A percentile compares a stretch with the other conserved stretches of the same genome.
Conservation (phyloP, 2,888 invertebrate species). For the Cantharis flavilabris region DNA sequence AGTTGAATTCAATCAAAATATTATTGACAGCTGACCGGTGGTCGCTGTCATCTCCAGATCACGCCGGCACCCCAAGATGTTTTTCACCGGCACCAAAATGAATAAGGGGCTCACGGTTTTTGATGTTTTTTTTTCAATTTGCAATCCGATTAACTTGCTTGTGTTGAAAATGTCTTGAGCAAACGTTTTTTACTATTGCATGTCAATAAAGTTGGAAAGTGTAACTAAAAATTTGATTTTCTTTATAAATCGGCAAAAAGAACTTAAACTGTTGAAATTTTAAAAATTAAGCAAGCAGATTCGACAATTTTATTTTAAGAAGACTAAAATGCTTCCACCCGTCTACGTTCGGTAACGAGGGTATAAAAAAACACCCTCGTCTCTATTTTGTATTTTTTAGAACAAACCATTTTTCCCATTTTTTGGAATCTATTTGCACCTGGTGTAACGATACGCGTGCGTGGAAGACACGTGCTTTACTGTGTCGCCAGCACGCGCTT, state of each 20-base stretch:
- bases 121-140: constrained; percentile 49
- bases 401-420: constrained; percentile 31
- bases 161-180: constrained; percentile 46
- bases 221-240: background rate
- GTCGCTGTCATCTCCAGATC: constrained; percentile 47
- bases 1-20: constrained; percentile 24
- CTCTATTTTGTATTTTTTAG: constrained; percentile 33
- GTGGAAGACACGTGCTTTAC: constrained; percentile 31
- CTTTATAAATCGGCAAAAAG: background rate
- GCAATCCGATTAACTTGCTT: constrained; percentile 52
- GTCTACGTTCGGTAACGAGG: constrained; percentile 16
- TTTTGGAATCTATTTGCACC: constrained; percentile 34
- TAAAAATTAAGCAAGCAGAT: background rate
- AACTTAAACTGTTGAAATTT: background rate
- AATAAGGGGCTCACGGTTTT: constrained; percentile 42
- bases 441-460: constrained; percentile 31
- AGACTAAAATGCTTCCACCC: background rate
- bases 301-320: background rate
- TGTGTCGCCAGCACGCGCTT: constrained; percentile 22
- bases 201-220: constrained; percentile 13
- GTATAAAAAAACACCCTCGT: constrained; percentile 26
- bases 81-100: constrained; percentile 37
- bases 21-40: constrained; percentile 49
- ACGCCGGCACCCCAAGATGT: constrained; percentile 36
- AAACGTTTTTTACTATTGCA: constrained; percentile 36